A percentile compares a stretch with the other conserved stretches of the same genome.
phyloP scores from a whole-genome alignment of 2,113 vertebrate genomes.

The Poeciliopsis retropinna region DNA sequence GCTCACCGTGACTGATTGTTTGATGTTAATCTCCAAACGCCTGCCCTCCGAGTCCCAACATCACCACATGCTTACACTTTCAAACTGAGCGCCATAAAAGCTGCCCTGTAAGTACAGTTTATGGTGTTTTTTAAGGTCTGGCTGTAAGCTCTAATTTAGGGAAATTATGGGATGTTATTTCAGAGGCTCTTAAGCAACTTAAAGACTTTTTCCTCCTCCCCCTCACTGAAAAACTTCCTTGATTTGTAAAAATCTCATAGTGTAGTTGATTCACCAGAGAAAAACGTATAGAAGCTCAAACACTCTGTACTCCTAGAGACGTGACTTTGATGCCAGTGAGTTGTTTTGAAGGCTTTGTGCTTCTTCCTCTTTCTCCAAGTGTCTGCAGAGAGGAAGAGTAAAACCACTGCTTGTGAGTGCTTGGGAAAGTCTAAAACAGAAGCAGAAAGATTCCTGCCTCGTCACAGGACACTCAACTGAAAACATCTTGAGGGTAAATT shows the following conservation, averaged over 20 bases:
- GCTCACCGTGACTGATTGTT: slow-evolving; percentile 20
- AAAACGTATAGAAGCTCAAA: background rate
- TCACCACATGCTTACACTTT: slow-evolving; percentile 25
- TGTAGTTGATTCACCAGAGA: background rate
- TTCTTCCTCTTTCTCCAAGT: background rate
- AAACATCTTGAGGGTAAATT: slow-evolving; percentile 68
- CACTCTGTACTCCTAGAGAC: background rate
- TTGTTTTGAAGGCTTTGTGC: slow-evolving; percentile 8
- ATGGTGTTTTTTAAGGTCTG: slow-evolving; percentile 6
- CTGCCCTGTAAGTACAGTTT: slow-evolving; percentile 6
- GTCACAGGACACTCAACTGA: slow-evolving; percentile 47
- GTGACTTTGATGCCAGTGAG: background rate
- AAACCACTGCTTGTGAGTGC: slow-evolving; percentile 1
- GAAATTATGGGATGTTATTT: slow-evolving; percentile 1
- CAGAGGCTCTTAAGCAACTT: background rate
- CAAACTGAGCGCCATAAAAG: slow-evolving; percentile 4
- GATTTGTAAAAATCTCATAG: slow-evolving; percentile 1
- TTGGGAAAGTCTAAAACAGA: slow-evolving; percentile 40
- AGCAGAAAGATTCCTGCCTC: slow-evolving; percentile 40
- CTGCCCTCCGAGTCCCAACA: slow-evolving; percentile 6
- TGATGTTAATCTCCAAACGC: slow-evolving; percentile 28
- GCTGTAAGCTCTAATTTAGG: background rate
- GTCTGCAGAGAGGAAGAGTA: background rate
- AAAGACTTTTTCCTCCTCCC: background rate
- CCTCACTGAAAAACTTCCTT: background rate